Conservation (phyloP, 2,113 vertebrate species). For the Myxocyprinus asiaticus region DNA sequence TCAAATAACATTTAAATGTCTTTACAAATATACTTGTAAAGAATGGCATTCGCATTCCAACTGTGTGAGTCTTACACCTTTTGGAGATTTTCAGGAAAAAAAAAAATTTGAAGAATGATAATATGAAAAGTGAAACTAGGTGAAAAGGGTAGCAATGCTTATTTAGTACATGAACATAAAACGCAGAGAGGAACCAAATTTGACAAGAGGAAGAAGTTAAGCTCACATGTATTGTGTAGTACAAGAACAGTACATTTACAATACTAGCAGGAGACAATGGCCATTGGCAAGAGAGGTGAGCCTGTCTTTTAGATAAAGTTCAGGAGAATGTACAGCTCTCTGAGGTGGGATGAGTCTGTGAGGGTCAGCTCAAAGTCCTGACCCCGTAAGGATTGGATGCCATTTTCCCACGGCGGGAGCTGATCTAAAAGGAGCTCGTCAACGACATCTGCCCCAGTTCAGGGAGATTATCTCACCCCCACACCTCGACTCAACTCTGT, state of each 20-base stretch:
- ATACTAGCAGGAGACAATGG: constrained; percentile 21
- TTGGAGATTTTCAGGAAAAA: too few relatives aligned
- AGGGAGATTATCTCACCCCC: constrained; percentile 69
- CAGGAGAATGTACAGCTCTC: constrained; percentile 39
- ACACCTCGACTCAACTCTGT: constrained; percentile 69
- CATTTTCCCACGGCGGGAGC: constrained; percentile 80
- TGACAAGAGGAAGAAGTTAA: constrained; percentile 31
- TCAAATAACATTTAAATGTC: constrained; percentile 6
- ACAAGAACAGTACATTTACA: not conserved
- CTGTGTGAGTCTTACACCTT: too few relatives aligned
- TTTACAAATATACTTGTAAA: not conserved
- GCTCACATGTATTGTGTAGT: not conserved
- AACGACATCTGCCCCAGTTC: constrained; percentile 83
- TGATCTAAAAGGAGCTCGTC: constrained; percentile 80
- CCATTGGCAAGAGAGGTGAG: constrained; percentile 22
- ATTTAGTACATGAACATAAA: constrained; percentile 6
- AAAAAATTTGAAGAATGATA: not conserved
- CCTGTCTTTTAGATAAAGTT: constrained; percentile 47
- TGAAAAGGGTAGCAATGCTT: not conserved
- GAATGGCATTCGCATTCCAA: not conserved
- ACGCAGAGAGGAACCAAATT: constrained; percentile 26
- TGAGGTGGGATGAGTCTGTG: constrained; percentile 72
- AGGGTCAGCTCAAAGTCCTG: constrained; percentile 76
- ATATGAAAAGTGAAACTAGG: not conserved
- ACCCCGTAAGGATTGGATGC: constrained; percentile 80